Percentiles rank a stretch among this genome's conserved stretches.
phyloP scores from a whole-genome alignment of 2,113 vertebrate genomes.

The Turnix velox region DNA sequence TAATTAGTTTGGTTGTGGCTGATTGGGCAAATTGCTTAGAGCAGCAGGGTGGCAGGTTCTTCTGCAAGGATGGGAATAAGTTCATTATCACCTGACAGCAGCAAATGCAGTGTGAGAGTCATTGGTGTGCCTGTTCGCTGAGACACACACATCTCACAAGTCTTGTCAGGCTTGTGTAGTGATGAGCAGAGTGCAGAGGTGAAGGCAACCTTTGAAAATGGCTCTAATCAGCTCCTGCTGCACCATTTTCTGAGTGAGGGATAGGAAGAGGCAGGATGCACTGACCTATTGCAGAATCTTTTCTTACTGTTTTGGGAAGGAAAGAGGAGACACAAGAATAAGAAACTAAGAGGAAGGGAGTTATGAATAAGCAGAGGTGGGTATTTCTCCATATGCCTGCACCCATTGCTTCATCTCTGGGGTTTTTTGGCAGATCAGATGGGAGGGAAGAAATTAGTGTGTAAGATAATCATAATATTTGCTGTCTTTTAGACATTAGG shows the following conservation, averaged over 20 bases:
- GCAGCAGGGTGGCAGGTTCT: neutral
- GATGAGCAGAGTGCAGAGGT: neutral
- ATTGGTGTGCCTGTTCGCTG: neutral
- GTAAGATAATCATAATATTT: neutral
- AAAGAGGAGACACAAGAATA: neutral
- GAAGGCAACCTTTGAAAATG: neutral
- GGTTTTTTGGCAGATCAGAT: neutral
- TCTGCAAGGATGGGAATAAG: neutral
- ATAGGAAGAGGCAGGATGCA: neutral
- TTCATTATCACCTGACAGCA: neutral
- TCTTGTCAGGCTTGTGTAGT: neutral
- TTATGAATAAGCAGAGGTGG: neutral
- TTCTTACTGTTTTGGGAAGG: neutral
- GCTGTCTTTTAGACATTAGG: neutral
- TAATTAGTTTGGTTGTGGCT: neutral
- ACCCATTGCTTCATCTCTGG: accelerated
- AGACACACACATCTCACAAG: neutral
- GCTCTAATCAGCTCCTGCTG: neutral
- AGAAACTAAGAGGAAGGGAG: neutral
- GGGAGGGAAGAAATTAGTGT: neutral
- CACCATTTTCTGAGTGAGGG: neutral
- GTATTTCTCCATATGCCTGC: neutral
- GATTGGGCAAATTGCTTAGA: neutral
- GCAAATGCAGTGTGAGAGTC: neutral
- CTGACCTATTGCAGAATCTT: neutral